Evolutionary conservation across 35 echinoderm and acorn worm species (phyloP).

Genomic region (Ophiothrix spiculata): DNA sequence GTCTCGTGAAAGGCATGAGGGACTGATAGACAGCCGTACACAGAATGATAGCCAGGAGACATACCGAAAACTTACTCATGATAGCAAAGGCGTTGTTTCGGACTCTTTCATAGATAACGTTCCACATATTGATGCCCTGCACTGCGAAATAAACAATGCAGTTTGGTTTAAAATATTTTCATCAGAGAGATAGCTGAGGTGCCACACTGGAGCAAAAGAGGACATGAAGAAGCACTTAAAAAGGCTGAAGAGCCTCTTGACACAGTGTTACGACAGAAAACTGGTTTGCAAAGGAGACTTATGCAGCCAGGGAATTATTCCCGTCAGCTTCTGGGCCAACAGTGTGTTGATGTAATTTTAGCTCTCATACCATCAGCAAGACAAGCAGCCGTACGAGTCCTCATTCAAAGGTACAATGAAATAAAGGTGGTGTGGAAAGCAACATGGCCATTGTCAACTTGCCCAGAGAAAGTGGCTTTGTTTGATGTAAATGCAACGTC

Average conservation of each 20-base stretch:
- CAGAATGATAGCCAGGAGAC: background rate
- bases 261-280: background rate
- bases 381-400: background rate
- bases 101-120: background rate
- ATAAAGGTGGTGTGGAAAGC: background rate
- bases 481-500: background rate
- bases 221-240: background rate
- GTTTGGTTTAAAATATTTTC: background rate
- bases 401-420: background rate
- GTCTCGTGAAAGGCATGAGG: background rate
- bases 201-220: background rate
- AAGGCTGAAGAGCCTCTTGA: background rate
- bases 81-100: background rate
- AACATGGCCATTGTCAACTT: background rate
- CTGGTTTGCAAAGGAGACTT: background rate
- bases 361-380: background rate
- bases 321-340: background rate
- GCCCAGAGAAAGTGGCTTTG: background rate
- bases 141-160: background rate
- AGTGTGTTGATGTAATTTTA: background rate
- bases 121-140: background rate
- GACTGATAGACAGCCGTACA: background rate
- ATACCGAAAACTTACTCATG: background rate
- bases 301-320: slow-evolving; percentile 1
- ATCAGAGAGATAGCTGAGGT: background rate